These are phyloP conservation scores for Urophycis tenuis DNA, from an alignment of 2,797 vertebrate species.

Conservation along the genomic window DNA sequence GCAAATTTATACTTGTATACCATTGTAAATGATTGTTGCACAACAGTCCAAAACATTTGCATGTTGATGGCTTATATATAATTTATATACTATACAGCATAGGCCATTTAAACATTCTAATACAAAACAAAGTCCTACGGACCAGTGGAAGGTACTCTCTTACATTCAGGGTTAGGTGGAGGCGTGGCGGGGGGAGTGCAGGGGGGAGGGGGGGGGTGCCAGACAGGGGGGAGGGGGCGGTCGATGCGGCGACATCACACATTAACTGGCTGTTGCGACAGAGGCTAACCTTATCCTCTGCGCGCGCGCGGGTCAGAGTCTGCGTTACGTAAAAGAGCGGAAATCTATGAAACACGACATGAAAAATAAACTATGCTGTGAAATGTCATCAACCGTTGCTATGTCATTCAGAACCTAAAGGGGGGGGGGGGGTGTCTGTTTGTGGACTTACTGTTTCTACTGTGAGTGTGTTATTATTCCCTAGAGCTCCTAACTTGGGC, in stretches of 20 bases:
- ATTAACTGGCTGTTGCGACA: conserved; percentile 19
- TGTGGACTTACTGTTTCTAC: background rate
- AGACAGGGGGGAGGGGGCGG: background rate
- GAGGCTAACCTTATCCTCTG: conserved; percentile 10
- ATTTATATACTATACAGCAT: conserved; percentile 57
- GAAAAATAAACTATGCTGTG: conserved; percentile 10
- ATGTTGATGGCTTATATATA: conserved; percentile 68
- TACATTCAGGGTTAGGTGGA: conserved; percentile 57
- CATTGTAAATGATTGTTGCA: background rate
- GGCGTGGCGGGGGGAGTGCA: conserved; percentile 31
- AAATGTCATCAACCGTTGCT: conserved; percentile 24
- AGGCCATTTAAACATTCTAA: conserved; percentile 55
- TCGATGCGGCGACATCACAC: background rate
- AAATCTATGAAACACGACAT: background rate
- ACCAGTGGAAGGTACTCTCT: conserved; percentile 50
- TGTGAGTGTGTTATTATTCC: background rate
- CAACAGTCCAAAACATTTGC: conserved; percentile 49
- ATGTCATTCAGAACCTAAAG: conserved; percentile 6
- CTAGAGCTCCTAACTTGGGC: background rate
- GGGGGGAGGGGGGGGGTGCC: conserved; percentile 42
- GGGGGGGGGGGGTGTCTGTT: background rate
- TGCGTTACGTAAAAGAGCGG: conserved; percentile 15
- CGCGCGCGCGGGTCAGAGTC: conserved; percentile 13
- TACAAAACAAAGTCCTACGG: conserved; percentile 57
- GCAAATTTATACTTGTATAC: background rate